Evolutionary conservation across 2,888 invertebrate species (phyloP).

Genomic region (Charanyca ferruginea): DNA sequence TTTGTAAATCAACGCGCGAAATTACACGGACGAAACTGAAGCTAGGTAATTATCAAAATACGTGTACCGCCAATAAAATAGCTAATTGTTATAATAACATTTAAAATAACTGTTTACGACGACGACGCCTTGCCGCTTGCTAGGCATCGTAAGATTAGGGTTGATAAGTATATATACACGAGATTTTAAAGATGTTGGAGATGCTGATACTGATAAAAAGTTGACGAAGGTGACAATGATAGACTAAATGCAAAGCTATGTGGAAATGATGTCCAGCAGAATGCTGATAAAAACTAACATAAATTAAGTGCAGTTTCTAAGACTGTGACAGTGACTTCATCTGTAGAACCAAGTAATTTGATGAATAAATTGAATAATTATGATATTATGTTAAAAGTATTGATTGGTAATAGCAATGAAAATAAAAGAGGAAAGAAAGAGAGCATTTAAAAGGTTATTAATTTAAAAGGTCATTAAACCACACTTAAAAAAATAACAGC

Average conservation of each 20-base stretch:
- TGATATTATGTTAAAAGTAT: no score
- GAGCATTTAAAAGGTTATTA: no score
- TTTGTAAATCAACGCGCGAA: constrained; percentile 20
- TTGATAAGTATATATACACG: constrained; percentile 26
- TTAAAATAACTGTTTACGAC: constrained; percentile 69
- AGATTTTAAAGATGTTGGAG: background rate
- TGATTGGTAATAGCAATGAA: no score
- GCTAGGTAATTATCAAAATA: constrained; percentile 50
- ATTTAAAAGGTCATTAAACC: no score
- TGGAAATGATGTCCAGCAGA: no score
- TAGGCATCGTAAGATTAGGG: constrained; percentile 41
- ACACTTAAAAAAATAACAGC: no score
- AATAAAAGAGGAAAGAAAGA: no score
- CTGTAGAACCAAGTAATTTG: background rate
- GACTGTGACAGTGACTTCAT: no score
- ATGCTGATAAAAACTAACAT: no score
- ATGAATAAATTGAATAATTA: no score
- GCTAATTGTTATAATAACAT: constrained; percentile 69
- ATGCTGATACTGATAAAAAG: background rate
- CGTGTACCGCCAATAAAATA: constrained; percentile 42
- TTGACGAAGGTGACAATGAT: background rate
- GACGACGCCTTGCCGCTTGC: constrained; percentile 49
- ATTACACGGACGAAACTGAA: constrained; percentile 27
- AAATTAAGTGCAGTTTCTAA: no score
- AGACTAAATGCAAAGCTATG: background rate